These are phyloP conservation scores for Carassius auratus DNA, from an alignment of 2,113 vertebrate genomes.

Conservation along the genomic window DNA sequence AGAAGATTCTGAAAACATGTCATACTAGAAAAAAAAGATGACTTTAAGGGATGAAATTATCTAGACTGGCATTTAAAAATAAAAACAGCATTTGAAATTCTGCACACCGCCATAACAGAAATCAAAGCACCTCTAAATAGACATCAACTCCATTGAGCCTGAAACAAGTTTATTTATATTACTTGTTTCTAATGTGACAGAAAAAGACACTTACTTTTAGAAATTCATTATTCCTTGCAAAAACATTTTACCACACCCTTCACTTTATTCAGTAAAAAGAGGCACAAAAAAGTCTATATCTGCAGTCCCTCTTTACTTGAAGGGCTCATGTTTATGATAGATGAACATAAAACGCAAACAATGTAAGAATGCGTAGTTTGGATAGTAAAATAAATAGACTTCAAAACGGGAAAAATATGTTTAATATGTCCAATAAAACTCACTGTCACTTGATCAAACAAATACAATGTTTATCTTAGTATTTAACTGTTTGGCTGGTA, in stretches of 20 bases:
- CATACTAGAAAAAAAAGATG: background rate
- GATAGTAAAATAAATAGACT: background rate
- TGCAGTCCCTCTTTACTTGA: background rate
- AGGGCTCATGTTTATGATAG: background rate
- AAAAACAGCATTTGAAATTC: constrained; percentile 1
- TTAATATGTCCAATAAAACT: background rate
- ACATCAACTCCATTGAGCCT: too few relatives aligned
- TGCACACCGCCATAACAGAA: too few relatives aligned
- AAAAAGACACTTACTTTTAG: too few relatives aligned
- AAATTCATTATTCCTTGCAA: background rate
- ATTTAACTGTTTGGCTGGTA: background rate
- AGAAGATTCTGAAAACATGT: background rate
- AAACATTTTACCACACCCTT: background rate
- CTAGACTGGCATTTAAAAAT: background rate
- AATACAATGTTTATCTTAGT: background rate
- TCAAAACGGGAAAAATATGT: background rate
- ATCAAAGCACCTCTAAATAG: background rate
- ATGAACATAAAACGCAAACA: background rate
- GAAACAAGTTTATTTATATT: background rate
- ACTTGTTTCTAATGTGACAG: too few relatives aligned
- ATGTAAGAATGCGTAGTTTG: background rate
- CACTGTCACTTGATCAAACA: background rate
- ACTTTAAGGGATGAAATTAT: background rate
- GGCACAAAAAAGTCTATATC: background rate
- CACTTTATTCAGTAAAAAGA: background rate